These are phyloP conservation scores for Diplodus sargus DNA, from an alignment of 2,797 vertebrate species.

Conservation along the genomic window DNA sequence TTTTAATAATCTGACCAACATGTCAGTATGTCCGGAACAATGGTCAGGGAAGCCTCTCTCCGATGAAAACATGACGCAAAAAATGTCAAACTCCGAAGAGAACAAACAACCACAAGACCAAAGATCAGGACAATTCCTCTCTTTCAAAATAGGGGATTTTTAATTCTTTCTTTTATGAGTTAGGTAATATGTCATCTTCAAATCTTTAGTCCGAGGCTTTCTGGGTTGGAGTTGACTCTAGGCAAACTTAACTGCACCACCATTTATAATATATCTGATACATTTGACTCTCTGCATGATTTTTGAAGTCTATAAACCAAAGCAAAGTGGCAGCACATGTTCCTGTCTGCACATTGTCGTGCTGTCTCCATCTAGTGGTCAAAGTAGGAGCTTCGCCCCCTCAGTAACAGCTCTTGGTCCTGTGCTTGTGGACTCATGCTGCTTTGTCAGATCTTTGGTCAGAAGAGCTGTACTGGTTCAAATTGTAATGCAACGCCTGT, in stretches of 20 bases:
- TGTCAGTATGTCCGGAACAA: not conserved
- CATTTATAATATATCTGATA: not conserved
- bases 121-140: slow-evolving; percentile 13
- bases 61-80: slow-evolving; percentile 10
- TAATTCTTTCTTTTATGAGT: not conserved
- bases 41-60: not conserved
- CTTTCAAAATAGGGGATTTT: slow-evolving; percentile 45
- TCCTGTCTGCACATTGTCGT: not conserved
- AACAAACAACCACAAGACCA: slow-evolving; percentile 22
- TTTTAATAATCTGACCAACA: not conserved
- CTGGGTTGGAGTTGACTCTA: not conserved
- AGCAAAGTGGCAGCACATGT: rapidly evolving
- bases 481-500: not conserved
- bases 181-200: not conserved
- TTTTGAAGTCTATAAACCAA: not conserved
- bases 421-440: not conserved
- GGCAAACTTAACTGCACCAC: not conserved
- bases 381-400: slow-evolving; percentile 1
- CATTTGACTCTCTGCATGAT: not conserved
- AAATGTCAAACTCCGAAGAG: not conserved
- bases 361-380: slow-evolving; percentile 59
- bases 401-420: not conserved
- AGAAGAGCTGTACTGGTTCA: not conserved
- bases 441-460: not conserved
- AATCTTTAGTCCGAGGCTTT: not conserved